Conservation (phyloP, 2,888 invertebrate genomes). For the Papilio elwesi region DNA sequence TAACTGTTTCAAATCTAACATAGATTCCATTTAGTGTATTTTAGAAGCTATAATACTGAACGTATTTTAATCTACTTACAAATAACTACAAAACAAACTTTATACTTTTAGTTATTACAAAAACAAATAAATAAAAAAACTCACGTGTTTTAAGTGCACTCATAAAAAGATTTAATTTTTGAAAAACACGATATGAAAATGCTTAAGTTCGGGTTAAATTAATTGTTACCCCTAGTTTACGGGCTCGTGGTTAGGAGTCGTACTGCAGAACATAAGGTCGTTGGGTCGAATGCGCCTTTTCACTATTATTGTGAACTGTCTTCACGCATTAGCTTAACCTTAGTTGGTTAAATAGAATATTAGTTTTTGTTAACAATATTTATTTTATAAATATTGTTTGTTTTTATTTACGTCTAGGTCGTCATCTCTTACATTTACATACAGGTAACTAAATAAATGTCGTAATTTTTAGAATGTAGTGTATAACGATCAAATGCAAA, state of each 20-base stretch:
- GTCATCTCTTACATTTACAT: no score
- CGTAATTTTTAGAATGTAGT: neutral
- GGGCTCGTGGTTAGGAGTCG: neutral
- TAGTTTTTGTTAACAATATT: no score
- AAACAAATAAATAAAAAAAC: neutral
- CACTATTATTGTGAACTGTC: neutral
- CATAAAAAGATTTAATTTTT: neutral
- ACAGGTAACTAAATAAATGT: neutral
- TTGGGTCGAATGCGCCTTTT: neutral
- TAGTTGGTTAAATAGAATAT: no score
- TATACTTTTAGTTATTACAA: no score
- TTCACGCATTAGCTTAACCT: neutral
- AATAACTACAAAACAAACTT: neutral
- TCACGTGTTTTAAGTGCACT: neutral
- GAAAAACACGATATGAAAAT: neutral
- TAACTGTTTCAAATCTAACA: conserved; percentile 13
- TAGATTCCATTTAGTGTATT: neutral
- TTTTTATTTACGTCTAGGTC: no score
- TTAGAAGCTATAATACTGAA: neutral
- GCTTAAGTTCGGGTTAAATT: no score
- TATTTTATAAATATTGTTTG: no score
- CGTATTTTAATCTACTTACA: neutral
- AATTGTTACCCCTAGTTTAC: neutral
- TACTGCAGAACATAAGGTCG: conserved; percentile 4
- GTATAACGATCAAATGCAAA: neutral